Evolutionary conservation across 2,888 invertebrate genomes (phyloP), one percentile per base, ranked within the genome.

Genomic region (Euzetes globulus): DNA sequence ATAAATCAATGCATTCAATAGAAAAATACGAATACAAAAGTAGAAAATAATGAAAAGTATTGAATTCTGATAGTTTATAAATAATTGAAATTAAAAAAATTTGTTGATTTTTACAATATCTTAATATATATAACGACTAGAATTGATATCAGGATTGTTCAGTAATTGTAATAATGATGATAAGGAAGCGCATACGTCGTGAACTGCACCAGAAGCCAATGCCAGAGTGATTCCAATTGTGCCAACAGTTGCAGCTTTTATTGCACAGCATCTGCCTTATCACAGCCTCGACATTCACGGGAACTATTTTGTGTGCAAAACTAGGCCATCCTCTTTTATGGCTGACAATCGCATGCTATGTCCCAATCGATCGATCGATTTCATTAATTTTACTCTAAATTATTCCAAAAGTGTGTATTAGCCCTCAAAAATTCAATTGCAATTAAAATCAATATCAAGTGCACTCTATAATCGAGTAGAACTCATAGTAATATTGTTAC

Each of bases 21-120:
- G 25, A 58, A 58, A 58, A 58, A 58, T 58, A 58, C 25, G 17
- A 58, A 58, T 58, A 58, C 58, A 58, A 58, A 58, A 58, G 58
- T 58, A 58, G 25, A 58, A 58, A 58, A 58, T 58, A 58, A 58
- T 27, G 6, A 58, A 58, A 58, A 52, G 7, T 17, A n/a, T 11
- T 52, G 4, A n/a, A 58, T 58, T 7, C 25, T 22, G 15, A 9
- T 3, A 58, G 4, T 25, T 58, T 58, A 58, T 11, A 52, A 13
- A 52, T 52, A 52, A 52, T 52, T 52, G n/a, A 52, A 52, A 52
- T 5, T 52, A 5, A 52, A 17, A n/a, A 52, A n/a, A 52, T 11
- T n/a, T 7, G 9, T 52, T 7, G 7, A 11, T 13, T 52, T 52
- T 11, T 22, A 22, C 19, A 27, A 22, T 58, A 58, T 19, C 25